Conservation (phyloP, 2,113 vertebrate genomes). For the Platanista minor region DNA sequence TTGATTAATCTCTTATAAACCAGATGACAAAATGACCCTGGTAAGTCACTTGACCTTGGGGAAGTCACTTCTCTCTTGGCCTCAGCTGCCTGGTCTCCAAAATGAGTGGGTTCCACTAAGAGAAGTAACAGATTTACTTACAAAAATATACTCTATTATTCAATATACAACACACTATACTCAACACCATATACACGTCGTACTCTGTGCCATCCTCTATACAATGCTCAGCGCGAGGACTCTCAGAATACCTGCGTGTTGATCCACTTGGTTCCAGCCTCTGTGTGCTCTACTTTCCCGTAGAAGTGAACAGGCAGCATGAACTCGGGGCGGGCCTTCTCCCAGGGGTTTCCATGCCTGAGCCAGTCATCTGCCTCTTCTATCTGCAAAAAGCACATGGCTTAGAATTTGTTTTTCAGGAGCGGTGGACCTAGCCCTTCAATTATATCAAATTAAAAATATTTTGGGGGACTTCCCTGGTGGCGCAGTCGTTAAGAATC, state of each 20-base stretch:
- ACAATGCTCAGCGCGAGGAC: fast-evolving
- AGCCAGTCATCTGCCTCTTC: slow-evolving; percentile 98
- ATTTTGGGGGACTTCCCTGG: too few species aligned
- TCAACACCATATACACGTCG: background rate
- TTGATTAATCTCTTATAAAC: background rate
- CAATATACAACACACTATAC: background rate
- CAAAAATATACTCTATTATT: background rate
- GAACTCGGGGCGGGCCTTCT: slow-evolving; percentile 95
- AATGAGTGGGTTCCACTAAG: background rate
- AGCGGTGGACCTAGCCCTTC: background rate
- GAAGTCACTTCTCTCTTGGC: background rate
- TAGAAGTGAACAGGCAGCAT: slow-evolving; percentile 98
- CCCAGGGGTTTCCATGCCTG: slow-evolving; percentile 96
- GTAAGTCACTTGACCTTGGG: background rate
- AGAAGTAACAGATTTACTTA: background rate
- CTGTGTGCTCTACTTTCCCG: slow-evolving; percentile 86
- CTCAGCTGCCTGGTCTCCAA: background rate
- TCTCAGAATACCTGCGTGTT: slow-evolving; percentile 89
- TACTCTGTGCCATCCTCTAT: background rate
- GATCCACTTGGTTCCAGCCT: slow-evolving; percentile 86
- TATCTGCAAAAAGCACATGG: slow-evolving; percentile 79
- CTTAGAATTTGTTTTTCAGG: background rate
- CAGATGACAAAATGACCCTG: background rate
- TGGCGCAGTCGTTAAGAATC: too few species aligned
- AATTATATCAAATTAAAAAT: background rate